A percentile compares a stretch with the other conserved stretches of the same genome.
Evolutionary conservation across 2,113 vertebrate species (phyloP).

Genomic region (Phaethon lepturus): DNA sequence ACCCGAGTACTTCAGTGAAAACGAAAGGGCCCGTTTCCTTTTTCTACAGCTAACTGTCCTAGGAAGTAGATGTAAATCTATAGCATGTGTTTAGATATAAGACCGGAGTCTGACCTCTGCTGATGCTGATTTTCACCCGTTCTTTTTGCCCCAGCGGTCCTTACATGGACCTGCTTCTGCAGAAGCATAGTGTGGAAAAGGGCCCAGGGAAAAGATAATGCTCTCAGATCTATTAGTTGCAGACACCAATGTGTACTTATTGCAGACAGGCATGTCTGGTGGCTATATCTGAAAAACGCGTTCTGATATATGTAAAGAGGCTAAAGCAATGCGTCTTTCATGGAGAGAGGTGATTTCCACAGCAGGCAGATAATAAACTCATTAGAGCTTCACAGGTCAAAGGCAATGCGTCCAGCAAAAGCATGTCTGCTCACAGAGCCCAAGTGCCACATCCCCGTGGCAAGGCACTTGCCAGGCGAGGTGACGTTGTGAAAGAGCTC

Average conservation of each 20-base stretch:
- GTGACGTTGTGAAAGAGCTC: neutral
- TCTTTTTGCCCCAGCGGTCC: neutral
- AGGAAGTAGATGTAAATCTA: neutral
- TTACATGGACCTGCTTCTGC: neutral
- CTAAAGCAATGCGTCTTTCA: neutral
- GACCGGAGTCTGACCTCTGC: neutral
- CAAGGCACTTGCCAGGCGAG: neutral
- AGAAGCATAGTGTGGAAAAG: neutral
- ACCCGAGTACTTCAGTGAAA: neutral
- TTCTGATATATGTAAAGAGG: neutral
- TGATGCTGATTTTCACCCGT: neutral
- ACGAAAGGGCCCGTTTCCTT: neutral
- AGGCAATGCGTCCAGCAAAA: neutral
- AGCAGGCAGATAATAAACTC: neutral
- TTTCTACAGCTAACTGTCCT: neutral
- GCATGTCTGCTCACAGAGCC: neutral
- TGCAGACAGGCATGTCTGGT: neutral
- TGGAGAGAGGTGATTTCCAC: neutral
- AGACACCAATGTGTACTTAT: neutral
- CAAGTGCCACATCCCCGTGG: accelerated
- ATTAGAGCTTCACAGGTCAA: neutral
- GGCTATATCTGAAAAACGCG: neutral
- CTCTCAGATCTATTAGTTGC: neutral
- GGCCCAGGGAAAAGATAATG: neutral
- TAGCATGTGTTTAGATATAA: neutral